Percentiles rank a stretch among this genome's conserved stretches.
Conservation (phyloP, 2,797 vertebrate species). For the Tachyglossus aculeatus region DNA sequence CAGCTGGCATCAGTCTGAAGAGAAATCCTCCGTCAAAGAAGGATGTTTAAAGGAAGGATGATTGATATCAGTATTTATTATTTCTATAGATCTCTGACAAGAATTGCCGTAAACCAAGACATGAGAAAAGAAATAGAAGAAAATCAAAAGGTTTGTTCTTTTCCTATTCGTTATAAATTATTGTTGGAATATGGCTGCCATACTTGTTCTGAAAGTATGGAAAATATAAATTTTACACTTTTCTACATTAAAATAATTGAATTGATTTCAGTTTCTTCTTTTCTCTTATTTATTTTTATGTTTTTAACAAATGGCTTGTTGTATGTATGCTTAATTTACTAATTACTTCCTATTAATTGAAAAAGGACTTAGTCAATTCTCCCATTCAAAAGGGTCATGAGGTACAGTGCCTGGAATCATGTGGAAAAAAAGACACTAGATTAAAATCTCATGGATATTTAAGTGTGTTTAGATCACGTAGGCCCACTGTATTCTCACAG, state of each 20-base stretch:
- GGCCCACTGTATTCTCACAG: too few species aligned
- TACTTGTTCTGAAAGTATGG: conserved; percentile 6
- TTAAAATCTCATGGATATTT: conserved; percentile 1
- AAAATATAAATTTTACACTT: not conserved
- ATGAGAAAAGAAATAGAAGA: conserved; percentile 94
- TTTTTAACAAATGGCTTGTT: too few species aligned
- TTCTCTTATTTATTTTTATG: not conserved
- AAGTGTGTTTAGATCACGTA: too few species aligned
- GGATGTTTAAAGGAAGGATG: not conserved
- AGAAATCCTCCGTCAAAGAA: conserved; percentile 1
- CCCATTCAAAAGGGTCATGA: too few species aligned
- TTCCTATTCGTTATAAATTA: conserved; percentile 16
- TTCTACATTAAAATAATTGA: not conserved
- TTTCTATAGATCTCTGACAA: conserved; percentile 92
- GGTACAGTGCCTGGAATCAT: not conserved
- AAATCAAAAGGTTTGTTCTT: conserved; percentile 92
- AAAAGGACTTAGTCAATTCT: too few species aligned
- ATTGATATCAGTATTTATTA: conserved; percentile 54
- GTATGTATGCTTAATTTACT: too few species aligned
- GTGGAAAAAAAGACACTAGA: not conserved
- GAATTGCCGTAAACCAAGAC: conserved; percentile 86
- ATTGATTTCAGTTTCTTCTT: not conserved
- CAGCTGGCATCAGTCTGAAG: too few species aligned
- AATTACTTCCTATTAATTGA: too few species aligned
- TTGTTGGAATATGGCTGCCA: not conserved